phyloP scores from a whole-genome alignment of 2,797 vertebrate genomes.

The Coluber constrictor region DNA sequence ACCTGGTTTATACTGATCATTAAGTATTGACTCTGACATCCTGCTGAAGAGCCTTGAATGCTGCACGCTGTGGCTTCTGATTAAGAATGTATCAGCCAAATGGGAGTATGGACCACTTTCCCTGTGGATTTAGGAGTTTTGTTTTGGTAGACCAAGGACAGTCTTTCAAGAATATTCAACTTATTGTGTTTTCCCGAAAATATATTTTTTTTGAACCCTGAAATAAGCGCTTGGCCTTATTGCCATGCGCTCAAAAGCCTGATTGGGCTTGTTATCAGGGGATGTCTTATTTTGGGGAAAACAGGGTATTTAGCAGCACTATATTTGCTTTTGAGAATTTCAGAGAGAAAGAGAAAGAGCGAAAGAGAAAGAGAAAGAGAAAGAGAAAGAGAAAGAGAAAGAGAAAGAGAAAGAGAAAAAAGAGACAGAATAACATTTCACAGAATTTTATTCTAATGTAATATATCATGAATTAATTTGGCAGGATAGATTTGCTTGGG shows the following conservation, averaged over 20 bases:
- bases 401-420: background rate
- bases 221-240: too few species aligned
- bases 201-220: too few species aligned
- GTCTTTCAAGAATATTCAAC: background rate
- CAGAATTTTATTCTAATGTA: background rate
- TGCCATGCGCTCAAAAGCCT: too few species aligned
- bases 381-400: background rate
- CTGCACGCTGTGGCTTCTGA: background rate
- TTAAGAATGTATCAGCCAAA: background rate
- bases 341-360: background rate
- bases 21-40: slow-evolving; percentile 2
- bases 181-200: background rate
- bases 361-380: background rate
- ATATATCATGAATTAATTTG: background rate
- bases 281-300: too few species aligned
- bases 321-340: background rate
- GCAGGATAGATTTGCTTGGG: background rate
- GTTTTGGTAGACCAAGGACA: background rate
- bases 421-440: background rate
- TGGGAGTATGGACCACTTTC: background rate
- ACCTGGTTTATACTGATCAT: background rate
- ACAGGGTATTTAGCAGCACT: background rate
- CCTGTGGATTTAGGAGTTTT: background rate
- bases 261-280: too few species aligned
- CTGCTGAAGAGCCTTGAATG: background rate